phyloP scores from a whole-genome alignment of 1,140 invertebrate genomes.

The Lanistes nyassanus region DNA sequence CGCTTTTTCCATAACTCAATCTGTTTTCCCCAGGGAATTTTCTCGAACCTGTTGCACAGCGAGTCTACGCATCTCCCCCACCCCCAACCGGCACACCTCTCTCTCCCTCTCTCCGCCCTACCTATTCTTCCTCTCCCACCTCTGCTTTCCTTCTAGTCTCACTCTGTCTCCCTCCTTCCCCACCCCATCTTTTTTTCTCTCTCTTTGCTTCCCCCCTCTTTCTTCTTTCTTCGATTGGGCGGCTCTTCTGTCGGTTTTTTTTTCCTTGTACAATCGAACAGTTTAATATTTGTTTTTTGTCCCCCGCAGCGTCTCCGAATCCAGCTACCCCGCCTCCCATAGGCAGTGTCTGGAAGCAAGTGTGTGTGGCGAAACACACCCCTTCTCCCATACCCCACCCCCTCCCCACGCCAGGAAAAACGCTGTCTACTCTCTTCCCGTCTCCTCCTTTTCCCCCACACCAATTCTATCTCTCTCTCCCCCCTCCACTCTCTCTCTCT shows the following conservation, averaged over 20 bases:
- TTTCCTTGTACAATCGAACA: not conserved
- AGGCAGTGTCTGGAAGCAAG: too few relatives aligned
- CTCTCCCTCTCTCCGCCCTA: not conserved
- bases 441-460: too few relatives aligned
- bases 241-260: not conserved
- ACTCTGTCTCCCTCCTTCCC: not conserved
- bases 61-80: not conserved
- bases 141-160: not conserved
- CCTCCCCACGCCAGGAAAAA: too few relatives aligned
- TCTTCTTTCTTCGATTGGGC: not conserved
- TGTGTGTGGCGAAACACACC: too few relatives aligned
- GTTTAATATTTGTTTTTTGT: not conserved
- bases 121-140: not conserved
- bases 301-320: too few relatives aligned
- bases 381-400: too few relatives aligned
- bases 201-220: not conserved
- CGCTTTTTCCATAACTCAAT: slow-evolving; percentile 4
- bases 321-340: too few relatives aligned
- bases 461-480: too few relatives aligned
- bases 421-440: too few relatives aligned
- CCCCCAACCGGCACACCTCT: not conserved
- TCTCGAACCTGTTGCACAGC: not conserved
- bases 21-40: slow-evolving; percentile 6
- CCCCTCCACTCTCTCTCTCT: too few relatives aligned
- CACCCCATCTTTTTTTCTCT: not conserved